A percentile compares a stretch with the other conserved stretches of the same genome.
phyloP scores from a whole-genome alignment of 2,888 invertebrate genomes.

The Heliconius ismenius region DNA sequence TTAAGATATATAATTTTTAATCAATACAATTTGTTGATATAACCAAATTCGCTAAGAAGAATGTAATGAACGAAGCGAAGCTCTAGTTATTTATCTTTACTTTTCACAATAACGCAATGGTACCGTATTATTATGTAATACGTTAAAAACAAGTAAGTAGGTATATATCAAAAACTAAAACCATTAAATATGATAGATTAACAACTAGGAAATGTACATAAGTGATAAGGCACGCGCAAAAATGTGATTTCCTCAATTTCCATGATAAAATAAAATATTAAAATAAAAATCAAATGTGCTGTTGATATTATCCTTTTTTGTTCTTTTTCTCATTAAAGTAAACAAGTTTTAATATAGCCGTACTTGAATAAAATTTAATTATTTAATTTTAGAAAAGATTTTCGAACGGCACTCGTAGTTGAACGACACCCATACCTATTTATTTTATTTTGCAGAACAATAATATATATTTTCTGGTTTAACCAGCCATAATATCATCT shows the following conservation, averaged over 20 bases:
- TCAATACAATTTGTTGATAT: no score
- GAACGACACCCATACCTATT: not conserved
- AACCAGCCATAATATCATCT: not conserved
- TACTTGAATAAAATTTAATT: not conserved
- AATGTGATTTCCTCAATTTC: slow-evolving; percentile 1
- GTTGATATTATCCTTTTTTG: not conserved
- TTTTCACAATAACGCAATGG: no score
- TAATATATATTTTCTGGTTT: slow-evolving; percentile 1
- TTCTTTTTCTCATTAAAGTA: not conserved
- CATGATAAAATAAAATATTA: not conserved
- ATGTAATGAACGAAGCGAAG: no score
- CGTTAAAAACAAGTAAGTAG: not conserved
- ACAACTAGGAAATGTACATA: not conserved
- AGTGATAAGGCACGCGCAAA: not conserved
- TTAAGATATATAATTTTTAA: no score
- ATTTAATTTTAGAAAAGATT: no score
- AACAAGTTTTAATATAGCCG: not conserved
- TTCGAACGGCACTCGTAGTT: not conserved
- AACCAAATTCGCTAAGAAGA: no score
- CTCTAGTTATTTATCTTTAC: no score
- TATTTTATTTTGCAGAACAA: not conserved
- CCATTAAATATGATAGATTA: slow-evolving; percentile 2
- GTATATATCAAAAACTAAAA: not conserved
- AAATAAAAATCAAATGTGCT: not conserved
- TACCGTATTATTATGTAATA: no score